Evolutionary conservation across 1,140 invertebrate species (phyloP).

Genomic region (Drosophila kepulauana): DNA sequence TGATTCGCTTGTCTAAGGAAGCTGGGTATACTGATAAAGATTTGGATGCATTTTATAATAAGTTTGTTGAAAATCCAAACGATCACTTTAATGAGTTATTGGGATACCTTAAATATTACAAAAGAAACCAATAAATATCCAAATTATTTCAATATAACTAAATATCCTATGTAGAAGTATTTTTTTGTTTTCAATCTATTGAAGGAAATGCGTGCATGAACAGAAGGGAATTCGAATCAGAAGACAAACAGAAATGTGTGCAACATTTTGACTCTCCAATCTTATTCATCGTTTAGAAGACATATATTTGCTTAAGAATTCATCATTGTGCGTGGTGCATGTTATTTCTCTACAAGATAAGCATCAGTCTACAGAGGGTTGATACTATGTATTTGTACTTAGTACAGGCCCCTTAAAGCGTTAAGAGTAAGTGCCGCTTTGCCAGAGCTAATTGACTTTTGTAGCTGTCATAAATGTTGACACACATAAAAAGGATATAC

Average conservation of each 20-base stretch:
- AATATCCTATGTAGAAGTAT: no score
- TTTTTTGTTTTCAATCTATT: no score
- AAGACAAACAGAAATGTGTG: no score
- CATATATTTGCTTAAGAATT: constrained; percentile 43
- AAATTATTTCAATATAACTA: no score
- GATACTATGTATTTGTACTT: neutral
- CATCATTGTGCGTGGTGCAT: constrained; percentile 42
- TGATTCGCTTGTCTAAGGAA: neutral
- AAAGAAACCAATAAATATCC: no score
- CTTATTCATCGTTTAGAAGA: neutral
- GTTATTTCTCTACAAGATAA: constrained; percentile 3
- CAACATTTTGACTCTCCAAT: no score
- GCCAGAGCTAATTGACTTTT: constrained; percentile 69
- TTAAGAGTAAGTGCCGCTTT: constrained; percentile 17
- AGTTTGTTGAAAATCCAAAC: no score
- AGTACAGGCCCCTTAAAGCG: constrained; percentile 1
- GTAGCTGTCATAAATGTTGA: constrained; percentile 72
- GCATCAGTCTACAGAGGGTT: neutral
- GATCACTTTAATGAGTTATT: no score
- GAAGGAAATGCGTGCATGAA: no score
- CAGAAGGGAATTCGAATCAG: no score
- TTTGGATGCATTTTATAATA: no score
- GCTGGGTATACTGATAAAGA: neutral
- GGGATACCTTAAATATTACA: no score
- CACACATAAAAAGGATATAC: constrained; percentile 52